Percentiles rank a stretch among this genome's conserved stretches.
These are phyloP conservation scores for Ambastaia sidthimunki DNA, from an alignment of 2,797 vertebrate genomes.

Conservation along the genomic window DNA sequence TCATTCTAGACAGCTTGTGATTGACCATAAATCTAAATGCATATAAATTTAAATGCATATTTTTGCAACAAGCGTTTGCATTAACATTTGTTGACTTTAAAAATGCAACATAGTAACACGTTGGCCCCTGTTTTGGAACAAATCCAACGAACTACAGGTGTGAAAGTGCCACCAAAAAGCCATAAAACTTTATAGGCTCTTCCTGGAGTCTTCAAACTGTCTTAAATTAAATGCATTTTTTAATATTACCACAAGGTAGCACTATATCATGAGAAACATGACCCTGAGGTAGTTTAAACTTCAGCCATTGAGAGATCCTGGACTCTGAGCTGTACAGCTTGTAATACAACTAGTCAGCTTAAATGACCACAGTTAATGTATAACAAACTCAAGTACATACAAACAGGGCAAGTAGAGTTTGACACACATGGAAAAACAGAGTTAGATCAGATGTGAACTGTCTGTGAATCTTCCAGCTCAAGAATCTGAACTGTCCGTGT, in stretches of 20 bases:
- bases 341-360: conserved; percentile 24
- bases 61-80: too few relatives aligned
- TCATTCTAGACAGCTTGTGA: not conserved
- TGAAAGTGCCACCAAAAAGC: not conserved
- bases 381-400: conserved; percentile 46
- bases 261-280: conserved; percentile 35
- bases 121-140: too few relatives aligned
- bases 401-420: not conserved
- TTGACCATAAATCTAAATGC: not conserved
- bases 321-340: conserved; percentile 57
- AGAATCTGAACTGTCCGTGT: not conserved
- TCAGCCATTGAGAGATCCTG: conserved; percentile 39
- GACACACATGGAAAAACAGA: not conserved
- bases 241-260: conserved; percentile 48
- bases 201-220: not conserved
- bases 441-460: not conserved
- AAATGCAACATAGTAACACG: too few relatives aligned
- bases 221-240: conserved; percentile 11
- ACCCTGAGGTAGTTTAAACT: conserved; percentile 13
- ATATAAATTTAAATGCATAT: too few relatives aligned
- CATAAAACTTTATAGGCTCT: not conserved
- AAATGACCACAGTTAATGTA: conserved; percentile 52
- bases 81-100: too few relatives aligned
- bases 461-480: not conserved
- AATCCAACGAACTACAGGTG: too few relatives aligned